Evolutionary conservation across 2,113 vertebrate genomes (phyloP), one percentile per base, ranked within the genome.

Genomic region (Tor tambroides): DNA sequence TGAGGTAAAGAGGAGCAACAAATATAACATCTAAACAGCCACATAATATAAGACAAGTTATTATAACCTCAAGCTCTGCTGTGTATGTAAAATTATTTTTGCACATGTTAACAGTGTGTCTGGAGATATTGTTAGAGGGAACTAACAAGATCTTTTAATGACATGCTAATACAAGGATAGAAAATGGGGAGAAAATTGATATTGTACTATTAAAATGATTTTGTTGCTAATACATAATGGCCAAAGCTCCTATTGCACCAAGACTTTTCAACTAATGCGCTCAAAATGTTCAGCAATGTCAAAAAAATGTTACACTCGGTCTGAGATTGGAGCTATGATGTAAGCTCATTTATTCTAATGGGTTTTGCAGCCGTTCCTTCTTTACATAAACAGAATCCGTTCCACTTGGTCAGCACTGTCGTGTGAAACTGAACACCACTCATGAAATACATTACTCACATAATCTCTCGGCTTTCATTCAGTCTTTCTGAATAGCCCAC

Each of bases 361-460:
- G 32, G 23, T 41, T 79, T 69, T 3, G 5, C 85, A 69, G 75
- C 28, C 30, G 21, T 49, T 30, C n/a, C 74, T 63, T 43, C 35
- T 81, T 38, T 41, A 26, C 46, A 14, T 43, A 46, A 26, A 77
- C 35, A 63, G 14, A 80, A 65, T 63, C 79, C 10, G 35, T 81
- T 81, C 79, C 35, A 81, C 79, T 19, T 81, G 79, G 79, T 63
- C 56, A 65, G 56, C n/a, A 15, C 32, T 80, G 78, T n/a, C 4
- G 3, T 61, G 9, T n/a, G 78, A 80, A 80, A 80, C 77, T n/a
- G 74, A 51, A 56, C 54, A n/a, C 61, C 30, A 30, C 21, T 38
- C 32, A 80, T 30, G 76, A 79, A 80, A 80, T 35, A 12, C 63
- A 76, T 30, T 41, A 41, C 38, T 41, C 38, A 9, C 38, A 41